Evolutionary conservation across 2,888 invertebrate species (phyloP).

Genomic region (Scrobipalpa atriplicella): DNA sequence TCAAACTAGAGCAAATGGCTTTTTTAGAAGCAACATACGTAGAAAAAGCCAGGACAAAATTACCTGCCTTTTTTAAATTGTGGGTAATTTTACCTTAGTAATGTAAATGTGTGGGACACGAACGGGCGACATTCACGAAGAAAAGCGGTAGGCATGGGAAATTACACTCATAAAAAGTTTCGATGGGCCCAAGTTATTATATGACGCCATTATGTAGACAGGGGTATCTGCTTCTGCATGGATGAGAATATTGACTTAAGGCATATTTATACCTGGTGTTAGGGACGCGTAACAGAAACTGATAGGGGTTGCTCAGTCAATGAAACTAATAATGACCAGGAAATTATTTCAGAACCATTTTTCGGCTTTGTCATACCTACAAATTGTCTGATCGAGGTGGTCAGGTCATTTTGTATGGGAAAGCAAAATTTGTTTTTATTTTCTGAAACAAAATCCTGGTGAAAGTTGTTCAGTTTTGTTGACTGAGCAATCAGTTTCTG

Average conservation of each 20-base stretch:
- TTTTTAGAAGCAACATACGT: constrained; percentile 27
- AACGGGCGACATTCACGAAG: constrained; percentile 19
- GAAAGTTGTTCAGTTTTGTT: too few relatives aligned
- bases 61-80: constrained; percentile 20
- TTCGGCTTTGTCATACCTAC: too few relatives aligned
- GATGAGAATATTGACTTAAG: not conserved
- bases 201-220: constrained; percentile 18
- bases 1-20: constrained; percentile 52
- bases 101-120: constrained; percentile 15
- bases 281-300: too few relatives aligned
- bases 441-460: too few relatives aligned
- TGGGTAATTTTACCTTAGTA: constrained; percentile 25
- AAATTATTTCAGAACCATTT: too few relatives aligned
- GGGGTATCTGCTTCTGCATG: constrained; percentile 13
- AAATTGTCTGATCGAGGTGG: too few relatives aligned
- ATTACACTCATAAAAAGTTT: constrained; percentile 28
- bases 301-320: too few relatives aligned
- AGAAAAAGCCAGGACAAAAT: constrained; percentile 19
- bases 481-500: too few relatives aligned
- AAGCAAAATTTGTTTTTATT: too few relatives aligned
- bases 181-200: constrained; percentile 25
- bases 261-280: too few relatives aligned
- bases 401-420: too few relatives aligned
- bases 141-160: constrained; percentile 22
- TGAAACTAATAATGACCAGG: too few relatives aligned